Evolutionary conservation across 92 coral and sea anemone species (phyloP).

Genomic region (Meandrina meandrites): DNA sequence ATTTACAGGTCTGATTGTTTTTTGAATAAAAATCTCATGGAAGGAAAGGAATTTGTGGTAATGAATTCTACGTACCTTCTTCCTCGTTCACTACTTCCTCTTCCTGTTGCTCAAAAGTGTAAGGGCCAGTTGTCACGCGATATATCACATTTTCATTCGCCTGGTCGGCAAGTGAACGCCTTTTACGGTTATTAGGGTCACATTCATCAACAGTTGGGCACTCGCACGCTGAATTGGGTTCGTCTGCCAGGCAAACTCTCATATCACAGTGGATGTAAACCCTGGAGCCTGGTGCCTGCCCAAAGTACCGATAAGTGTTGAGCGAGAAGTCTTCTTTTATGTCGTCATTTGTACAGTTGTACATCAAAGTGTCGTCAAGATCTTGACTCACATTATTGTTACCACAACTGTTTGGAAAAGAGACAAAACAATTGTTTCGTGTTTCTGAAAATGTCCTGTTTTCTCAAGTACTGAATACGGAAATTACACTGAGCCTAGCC

Average conservation of each 20-base stretch:
- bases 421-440: neutral
- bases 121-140: neutral
- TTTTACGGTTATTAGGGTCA: neutral
- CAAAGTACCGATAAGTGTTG: neutral
- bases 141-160: neutral
- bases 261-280: slow-evolving; percentile 7
- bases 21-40: neutral
- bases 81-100: neutral
- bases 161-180: neutral
- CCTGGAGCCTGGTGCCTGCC: neutral
- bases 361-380: neutral
- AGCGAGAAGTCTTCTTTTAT: neutral
- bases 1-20: neutral
- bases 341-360: neutral
- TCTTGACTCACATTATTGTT: neutral
- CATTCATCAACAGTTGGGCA: neutral
- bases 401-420: neutral
- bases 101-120: neutral
- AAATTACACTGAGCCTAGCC: too few relatives aligned
- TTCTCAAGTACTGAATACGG: too few relatives aligned
- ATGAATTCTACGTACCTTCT: neutral
- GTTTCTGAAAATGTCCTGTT: too few relatives aligned
- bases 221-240: neutral
- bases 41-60: neutral
- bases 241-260: slow-evolving; percentile 5